Percentiles rank a stretch among this genome's conserved stretches.
Evolutionary conservation across 2,113 vertebrate genomes (phyloP).

Genomic region (Salvelinus alpinus): DNA sequence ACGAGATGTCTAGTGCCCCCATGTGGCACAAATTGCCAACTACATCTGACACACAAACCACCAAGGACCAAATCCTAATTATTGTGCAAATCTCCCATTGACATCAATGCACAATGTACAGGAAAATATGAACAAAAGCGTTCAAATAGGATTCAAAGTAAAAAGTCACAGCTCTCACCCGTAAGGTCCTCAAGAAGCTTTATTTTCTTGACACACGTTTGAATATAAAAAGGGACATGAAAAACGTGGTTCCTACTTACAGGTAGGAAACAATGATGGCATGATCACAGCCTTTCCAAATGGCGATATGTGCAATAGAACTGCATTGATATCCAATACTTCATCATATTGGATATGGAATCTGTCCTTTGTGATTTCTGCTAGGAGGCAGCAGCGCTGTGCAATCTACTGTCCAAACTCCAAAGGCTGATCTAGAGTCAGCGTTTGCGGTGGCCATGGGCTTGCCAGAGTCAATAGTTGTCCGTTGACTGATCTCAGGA

Average conservation of each 20-base stretch:
- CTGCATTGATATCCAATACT: neutral
- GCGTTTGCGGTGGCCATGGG: neutral
- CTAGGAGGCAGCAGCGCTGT: neutral
- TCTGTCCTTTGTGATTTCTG: neutral
- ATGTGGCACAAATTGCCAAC: neutral
- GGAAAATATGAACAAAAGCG: too few species aligned
- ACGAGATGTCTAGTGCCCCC: conserved; percentile 8
- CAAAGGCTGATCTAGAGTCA: neutral
- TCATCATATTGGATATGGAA: too few species aligned
- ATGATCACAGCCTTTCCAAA: neutral
- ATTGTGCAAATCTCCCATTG: too few species aligned
- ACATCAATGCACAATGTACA: too few species aligned
- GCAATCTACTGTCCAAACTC: neutral
- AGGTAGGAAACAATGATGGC: neutral
- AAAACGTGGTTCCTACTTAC: neutral
- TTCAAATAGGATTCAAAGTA: too few species aligned
- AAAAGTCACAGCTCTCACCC: too few species aligned
- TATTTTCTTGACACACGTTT: neutral
- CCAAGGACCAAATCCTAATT: too few species aligned
- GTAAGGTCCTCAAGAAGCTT: neutral
- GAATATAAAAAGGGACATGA: neutral
- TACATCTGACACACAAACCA: neutral
- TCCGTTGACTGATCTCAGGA: conserved; percentile 60
- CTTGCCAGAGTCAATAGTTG: neutral
- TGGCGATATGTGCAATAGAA: neutral